These are phyloP conservation scores for Osmoderma eremita DNA, from an alignment of 2,888 invertebrate species.

Conservation along the genomic window DNA sequence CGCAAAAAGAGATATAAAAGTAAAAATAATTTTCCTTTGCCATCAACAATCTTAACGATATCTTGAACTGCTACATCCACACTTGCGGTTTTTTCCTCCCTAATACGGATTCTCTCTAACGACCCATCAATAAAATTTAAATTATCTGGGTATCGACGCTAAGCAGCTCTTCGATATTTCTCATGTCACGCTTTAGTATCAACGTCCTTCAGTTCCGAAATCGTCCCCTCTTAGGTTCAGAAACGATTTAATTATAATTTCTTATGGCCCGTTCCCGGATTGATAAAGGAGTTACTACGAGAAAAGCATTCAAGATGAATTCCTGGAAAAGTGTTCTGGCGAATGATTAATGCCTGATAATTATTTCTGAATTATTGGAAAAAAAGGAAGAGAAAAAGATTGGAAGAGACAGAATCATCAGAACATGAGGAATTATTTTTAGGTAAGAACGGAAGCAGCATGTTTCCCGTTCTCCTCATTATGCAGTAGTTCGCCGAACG, in stretches of 20 bases:
- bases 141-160: slow-evolving; percentile 8
- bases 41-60: background rate
- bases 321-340: background rate
- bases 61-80: background rate
- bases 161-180: slow-evolving; percentile 13
- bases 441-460: no score
- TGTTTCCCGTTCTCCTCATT: no score
- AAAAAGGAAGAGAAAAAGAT: background rate
- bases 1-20: background rate
- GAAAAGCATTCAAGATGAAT: background rate
- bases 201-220: background rate
- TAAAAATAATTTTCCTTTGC: no score
- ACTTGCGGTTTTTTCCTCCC: background rate
- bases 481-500: no score
- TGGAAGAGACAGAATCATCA: background rate
- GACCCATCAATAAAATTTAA: slow-evolving; percentile 35
- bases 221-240: background rate
- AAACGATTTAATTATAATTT: slow-evolving; percentile 32
- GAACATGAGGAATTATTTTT: background rate
- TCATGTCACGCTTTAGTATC: background rate
- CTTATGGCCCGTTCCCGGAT: background rate
- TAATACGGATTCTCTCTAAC: background rate
- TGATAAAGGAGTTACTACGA: slow-evolving; percentile 33
- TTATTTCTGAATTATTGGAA: slow-evolving; percentile 5
- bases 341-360: slow-evolving; percentile 25